Evolutionary conservation across 1,140 invertebrate genomes (phyloP).

Genomic region (Tachypleus tridentatus): DNA sequence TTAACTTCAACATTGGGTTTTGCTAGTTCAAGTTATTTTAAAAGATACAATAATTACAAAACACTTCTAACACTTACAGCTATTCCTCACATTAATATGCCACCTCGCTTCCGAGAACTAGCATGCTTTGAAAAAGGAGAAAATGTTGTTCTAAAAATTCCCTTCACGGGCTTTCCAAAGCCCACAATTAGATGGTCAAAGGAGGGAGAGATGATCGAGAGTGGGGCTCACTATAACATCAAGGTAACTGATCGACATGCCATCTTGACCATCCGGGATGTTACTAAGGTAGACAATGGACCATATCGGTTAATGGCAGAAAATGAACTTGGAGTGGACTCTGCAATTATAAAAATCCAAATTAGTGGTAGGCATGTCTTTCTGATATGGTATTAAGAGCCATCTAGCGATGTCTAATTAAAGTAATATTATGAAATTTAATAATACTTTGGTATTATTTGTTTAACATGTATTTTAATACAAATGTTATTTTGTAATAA

Average conservation of each 20-base stretch:
- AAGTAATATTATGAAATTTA: no score
- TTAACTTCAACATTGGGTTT: no score
- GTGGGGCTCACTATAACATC: conserved; percentile 74
- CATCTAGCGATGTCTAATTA: no score
- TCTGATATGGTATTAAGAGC: no score
- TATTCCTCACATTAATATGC: conserved; percentile 92
- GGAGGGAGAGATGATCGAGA: conserved; percentile 88
- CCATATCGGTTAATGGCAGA: conserved; percentile 88
- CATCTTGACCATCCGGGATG: conserved; percentile 85
- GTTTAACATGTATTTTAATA: no score
- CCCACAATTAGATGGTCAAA: conserved; percentile 87
- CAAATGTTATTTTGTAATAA: no score
- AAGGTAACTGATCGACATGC: conserved; percentile 79
- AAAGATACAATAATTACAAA: no score
- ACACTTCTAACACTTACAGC: conserved; percentile 42
- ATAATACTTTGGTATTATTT: no score
- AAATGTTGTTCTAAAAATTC: conserved; percentile 89
- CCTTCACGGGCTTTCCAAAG: conserved; percentile 94
- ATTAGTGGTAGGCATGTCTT: conserved; percentile 60
- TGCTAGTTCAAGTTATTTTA: no score
- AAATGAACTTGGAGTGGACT: conserved; percentile 91
- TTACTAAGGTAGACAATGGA: conserved; percentile 82
- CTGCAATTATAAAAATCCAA: conserved; percentile 88
- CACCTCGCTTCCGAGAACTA: conserved; percentile 88
- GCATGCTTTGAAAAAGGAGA: conserved; percentile 98